Base-by-base conservation (phyloP, 2,888 invertebrate species). In the Xanthia icteritia region DNA sequence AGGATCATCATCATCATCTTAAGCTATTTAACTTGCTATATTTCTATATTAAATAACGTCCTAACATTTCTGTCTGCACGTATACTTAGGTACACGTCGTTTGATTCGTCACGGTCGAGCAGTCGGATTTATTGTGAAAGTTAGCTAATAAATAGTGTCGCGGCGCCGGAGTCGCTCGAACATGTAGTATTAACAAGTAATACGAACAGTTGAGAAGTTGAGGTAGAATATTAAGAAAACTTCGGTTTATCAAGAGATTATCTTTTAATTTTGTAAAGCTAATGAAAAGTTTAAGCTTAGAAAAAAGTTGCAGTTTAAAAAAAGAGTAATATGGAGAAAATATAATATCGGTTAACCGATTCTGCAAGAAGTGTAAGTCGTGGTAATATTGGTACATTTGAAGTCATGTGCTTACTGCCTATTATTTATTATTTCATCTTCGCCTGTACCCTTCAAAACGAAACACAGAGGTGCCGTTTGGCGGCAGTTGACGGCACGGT, bases 91-190 rank as follows among this genome's bases (percentile, higher is more conserved):
- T n/a, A 61, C 66, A 79, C 85, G 83, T 82, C 84, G 77, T 83
- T 87, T 82, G 89, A 89, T 89, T 87, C 89, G 92, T 89, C 90
- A 88, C 89, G 90, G 88, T 84, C 79, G 87, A 83, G 80, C 74
- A 79, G 84, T 76, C 86, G 90, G 88, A 92, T 92, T 92, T 92
- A 92, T 92, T 86, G 90, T 88, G 77, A 87, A 92, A 92, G 89
- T 92, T 92, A 74, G 79, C 87, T 91, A 90, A 92, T 92, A 92
- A 92, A 92, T 92, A 91, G 88, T 85, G 84, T 79, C 86, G 88
- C 84, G 78, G 61, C 82, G 48, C 56, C 61, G 74, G 68, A 73
- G 58, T 75, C 76, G 85, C 73, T 15, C 56, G 64, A 68, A 70
- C 65, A 23, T 67, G 70, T 81, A 76, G 85, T 78, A 83, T 86